Evolutionary conservation across 2,113 vertebrate genomes (phyloP).

Genomic region (Balaeniceps rex): DNA sequence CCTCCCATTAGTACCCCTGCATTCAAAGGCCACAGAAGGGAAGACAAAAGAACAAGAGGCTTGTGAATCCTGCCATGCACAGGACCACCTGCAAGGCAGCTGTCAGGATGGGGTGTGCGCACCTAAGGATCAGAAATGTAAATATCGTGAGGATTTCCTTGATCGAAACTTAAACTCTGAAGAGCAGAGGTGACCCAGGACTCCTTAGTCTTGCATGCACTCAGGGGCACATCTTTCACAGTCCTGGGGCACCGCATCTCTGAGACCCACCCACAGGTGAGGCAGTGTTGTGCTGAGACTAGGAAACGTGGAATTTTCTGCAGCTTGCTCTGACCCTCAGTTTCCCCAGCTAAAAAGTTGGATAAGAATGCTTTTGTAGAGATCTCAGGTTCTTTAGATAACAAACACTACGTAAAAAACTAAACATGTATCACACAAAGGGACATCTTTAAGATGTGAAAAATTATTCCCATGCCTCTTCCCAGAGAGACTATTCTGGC

Average conservation of each 20-base stretch:
- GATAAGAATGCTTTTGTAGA: background rate
- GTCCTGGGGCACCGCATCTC: background rate
- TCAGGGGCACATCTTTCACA: constrained; percentile 1
- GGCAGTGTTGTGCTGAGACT: background rate
- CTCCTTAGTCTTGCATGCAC: background rate
- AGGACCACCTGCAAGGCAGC: background rate
- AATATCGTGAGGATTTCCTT: background rate
- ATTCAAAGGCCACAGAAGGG: background rate
- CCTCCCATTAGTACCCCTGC: background rate
- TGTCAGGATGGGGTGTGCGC: background rate
- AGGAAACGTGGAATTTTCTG: background rate
- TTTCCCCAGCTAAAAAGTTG: background rate
- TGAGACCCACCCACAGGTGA: background rate
- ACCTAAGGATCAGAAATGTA: background rate
- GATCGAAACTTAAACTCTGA: background rate
- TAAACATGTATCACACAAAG: background rate
- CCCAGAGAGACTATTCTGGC: background rate
- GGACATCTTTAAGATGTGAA: background rate
- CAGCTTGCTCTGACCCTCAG: background rate
- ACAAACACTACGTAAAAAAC: background rate
- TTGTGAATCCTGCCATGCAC: background rate
- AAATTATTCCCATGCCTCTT: background rate
- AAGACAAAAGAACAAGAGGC: background rate
- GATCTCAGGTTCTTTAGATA: background rate
- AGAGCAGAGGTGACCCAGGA: background rate